Evolutionary conservation across 2,888 invertebrate species (phyloP), one percentile per base, ranked within the genome.

Genomic region (Mythimna pallens): DNA sequence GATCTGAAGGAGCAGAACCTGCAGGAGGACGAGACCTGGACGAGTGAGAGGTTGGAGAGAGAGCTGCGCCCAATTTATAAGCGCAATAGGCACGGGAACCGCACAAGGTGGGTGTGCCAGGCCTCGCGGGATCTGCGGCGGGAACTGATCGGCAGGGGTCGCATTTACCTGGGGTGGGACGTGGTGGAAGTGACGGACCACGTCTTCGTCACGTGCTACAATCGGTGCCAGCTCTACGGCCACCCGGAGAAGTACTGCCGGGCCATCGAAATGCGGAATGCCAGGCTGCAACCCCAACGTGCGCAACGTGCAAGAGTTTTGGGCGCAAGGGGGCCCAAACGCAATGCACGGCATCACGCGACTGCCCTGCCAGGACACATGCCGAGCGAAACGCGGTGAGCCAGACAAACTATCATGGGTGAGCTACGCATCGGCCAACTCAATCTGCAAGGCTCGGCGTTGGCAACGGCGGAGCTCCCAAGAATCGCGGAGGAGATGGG

Each of bases 281-380:
- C 20, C 68, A 61, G 12, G 50, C 50, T 5, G 10, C 10, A 3
- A 17, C n/a, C 0, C 3, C 58, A 0, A 10, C 10, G 6, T 67
- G 67, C 17, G 58, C 67, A 0, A 88, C 88, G 0, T 88, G 88
- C 70, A 69, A 63, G 9, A 50, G 72, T 0, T 84, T 88, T n/a
- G 74, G 73, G 0, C 52, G 80, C 0, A 65, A 63, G 0, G 83
- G 77, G 0, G 43, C 43, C 1, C 12, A 43, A 4, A 12, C 12
- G 0, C 43, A 14, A 25, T 25, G n/a, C 0, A 43, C 43, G 4
- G 43, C 43, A 4, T 43, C 43, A 4, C 12, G 14, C 3, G 43
- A 43, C 9, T 40, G 40, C 10, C 40, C 40, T 10, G 40, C 40
- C 9, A 8, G 43, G 4, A 3, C 8, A 0, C 52, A 84, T 25